These are phyloP conservation scores for Takifugu rubripes DNA, from an alignment of 2,797 vertebrate genomes.

Conservation along the genomic window DNA sequence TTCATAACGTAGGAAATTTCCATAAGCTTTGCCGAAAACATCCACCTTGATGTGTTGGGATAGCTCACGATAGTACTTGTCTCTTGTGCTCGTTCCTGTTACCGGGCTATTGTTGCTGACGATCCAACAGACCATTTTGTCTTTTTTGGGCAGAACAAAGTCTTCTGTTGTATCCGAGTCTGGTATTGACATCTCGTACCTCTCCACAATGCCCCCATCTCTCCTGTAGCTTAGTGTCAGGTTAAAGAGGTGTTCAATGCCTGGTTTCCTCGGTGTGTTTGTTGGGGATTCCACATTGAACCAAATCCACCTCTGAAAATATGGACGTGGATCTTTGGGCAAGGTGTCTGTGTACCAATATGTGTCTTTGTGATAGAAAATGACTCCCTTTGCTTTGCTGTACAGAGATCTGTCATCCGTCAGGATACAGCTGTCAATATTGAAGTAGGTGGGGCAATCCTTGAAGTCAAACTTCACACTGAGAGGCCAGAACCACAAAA, in stretches of 20 bases:
- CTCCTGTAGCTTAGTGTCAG: constrained; percentile 85
- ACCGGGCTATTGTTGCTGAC: constrained; percentile 79
- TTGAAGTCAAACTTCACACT: constrained; percentile 80
- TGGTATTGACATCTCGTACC: constrained; percentile 75
- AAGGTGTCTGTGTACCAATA: constrained; percentile 77
- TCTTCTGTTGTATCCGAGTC: constrained; percentile 66
- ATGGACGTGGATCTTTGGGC: constrained; percentile 77
- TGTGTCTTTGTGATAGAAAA: constrained; percentile 59
- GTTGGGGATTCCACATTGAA: constrained; percentile 86
- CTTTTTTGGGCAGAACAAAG: constrained; percentile 80
- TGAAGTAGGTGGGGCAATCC: constrained; percentile 74
- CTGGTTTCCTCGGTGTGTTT: constrained; percentile 75
- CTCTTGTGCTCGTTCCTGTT: constrained; percentile 29
- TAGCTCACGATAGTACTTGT: constrained; percentile 77
- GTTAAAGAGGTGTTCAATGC: constrained; percentile 83
- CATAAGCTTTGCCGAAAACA: constrained; percentile 73
- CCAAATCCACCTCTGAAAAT: constrained; percentile 91
- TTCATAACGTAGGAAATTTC: constrained; percentile 68
- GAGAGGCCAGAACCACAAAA: constrained; percentile 77
- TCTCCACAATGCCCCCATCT: constrained; percentile 84
- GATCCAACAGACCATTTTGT: constrained; percentile 87
- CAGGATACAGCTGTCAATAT: constrained; percentile 76
- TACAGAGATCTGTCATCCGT: constrained; percentile 28
- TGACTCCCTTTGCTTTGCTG: constrained; percentile 20
- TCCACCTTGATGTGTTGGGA: constrained; percentile 81